phyloP scores from a whole-genome alignment of 2,113 vertebrate genomes.

The Phyllostomus discolor region DNA sequence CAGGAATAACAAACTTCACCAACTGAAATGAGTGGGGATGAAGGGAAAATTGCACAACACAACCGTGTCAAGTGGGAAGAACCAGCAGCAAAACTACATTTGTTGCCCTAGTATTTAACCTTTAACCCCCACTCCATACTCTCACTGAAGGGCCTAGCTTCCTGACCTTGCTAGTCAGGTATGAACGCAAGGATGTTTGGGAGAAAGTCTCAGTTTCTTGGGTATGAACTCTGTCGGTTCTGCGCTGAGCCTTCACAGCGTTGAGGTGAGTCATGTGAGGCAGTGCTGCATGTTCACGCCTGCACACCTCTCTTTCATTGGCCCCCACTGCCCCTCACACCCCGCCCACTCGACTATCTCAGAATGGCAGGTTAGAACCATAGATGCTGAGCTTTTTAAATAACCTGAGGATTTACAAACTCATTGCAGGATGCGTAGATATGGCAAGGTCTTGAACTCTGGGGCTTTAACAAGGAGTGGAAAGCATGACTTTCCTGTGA shows the following conservation, averaged over 20 bases:
- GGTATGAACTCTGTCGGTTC: neutral
- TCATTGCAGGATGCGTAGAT: neutral
- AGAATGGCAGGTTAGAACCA: neutral
- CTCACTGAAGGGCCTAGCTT: neutral
- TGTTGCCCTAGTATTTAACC: neutral
- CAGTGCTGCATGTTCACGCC: neutral
- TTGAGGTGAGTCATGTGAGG: neutral
- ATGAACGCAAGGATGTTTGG: neutral
- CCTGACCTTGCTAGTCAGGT: neutral
- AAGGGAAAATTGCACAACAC: neutral
- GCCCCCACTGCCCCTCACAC: fast-evolving
- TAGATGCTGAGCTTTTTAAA: neutral
- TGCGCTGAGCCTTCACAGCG: neutral
- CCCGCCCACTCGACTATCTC: neutral
- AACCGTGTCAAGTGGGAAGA: neutral
- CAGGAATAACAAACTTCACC: neutral
- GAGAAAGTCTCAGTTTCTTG: neutral
- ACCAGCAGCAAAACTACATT: neutral
- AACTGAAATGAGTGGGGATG: neutral
- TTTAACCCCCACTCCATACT: neutral
- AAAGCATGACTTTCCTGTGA: neutral
- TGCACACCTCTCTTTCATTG: neutral
- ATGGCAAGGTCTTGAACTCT: neutral
- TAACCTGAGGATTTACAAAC: neutral
- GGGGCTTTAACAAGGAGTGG: neutral